These are phyloP conservation scores for Pseudonaja textilis DNA, from an alignment of 2,113 vertebrate species.

Conservation along the genomic window DNA sequence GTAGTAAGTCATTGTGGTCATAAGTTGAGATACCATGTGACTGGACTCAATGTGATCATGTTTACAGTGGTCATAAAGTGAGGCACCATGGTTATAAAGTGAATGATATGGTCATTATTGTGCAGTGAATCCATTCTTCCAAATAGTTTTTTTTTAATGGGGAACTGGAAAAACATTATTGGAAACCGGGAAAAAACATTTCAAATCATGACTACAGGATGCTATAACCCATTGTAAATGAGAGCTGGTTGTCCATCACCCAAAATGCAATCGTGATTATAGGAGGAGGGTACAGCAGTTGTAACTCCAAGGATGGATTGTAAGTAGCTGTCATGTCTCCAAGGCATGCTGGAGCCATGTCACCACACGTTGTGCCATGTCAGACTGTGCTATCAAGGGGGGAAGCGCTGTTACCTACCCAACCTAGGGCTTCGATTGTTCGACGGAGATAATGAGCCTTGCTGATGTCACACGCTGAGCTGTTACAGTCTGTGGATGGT, in stretches of 20 bases:
- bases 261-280: background rate
- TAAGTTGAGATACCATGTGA: background rate
- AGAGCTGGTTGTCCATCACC: background rate
- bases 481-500: no score
- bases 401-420: no score
- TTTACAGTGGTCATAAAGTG: background rate
- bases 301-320: background rate
- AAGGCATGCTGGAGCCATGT: no score
- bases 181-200: background rate
- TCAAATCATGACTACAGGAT: background rate
- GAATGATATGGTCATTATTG: background rate
- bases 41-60: background rate
- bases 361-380: no score
- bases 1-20: background rate
- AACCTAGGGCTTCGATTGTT: no score
- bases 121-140: background rate
- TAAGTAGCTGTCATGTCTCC: background rate
- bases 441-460: no score
- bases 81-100: background rate
- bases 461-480: no score
- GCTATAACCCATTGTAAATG: background rate
- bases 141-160: background rate
- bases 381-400: no score
- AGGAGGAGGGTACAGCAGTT: background rate
- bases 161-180: background rate